Conservation (phyloP, 2,888 invertebrate species). For the Phorcus lineatus region DNA sequence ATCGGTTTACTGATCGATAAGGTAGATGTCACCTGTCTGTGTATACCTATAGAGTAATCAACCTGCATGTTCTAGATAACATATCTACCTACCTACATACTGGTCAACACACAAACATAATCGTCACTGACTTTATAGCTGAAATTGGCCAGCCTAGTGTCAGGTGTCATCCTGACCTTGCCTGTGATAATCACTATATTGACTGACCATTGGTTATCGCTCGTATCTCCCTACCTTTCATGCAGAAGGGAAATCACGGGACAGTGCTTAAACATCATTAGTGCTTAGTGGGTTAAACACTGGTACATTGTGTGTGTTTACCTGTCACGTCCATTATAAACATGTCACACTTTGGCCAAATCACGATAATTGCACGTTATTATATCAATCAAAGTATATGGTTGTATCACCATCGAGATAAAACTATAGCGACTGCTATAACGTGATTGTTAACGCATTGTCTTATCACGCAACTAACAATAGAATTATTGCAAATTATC, state of each 20-base stretch:
- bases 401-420: no score
- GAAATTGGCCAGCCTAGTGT: slow-evolving; percentile 17
- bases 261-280: slow-evolving; percentile 1
- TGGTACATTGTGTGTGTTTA: not conserved
- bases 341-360: no score
- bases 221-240: not conserved
- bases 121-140: not conserved
- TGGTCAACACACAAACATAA: not conserved
- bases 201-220: not conserved
- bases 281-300: not conserved
- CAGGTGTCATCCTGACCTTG: slow-evolving; percentile 8
- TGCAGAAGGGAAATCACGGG: not conserved
- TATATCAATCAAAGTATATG: no score
- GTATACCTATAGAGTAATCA: no score
- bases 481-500: no score
- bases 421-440: no score
- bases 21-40: no score
- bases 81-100: slow-evolving; percentile 4
- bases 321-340: no score
- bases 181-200: slow-evolving; percentile 6
- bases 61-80: not conserved
- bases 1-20: no score
- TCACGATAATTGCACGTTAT: no score
- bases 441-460: no score
- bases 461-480: no score